These are phyloP conservation scores for Resseliella maxima DNA, from an alignment of 2,888 invertebrate species.

Conservation along the genomic window DNA sequence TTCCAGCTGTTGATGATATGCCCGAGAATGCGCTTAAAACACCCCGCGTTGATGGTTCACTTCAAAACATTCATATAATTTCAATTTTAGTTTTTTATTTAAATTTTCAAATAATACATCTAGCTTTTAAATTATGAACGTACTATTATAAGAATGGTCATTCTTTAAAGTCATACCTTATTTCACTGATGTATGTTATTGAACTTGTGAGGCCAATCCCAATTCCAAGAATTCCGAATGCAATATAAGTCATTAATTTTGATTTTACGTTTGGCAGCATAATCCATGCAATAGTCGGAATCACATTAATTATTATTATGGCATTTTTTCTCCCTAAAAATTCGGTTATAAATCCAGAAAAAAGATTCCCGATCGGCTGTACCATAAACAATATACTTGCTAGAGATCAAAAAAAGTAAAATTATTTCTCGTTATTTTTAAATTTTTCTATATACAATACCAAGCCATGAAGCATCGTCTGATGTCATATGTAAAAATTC, in stretches of 20 bases:
- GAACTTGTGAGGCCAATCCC: slow-evolving; percentile 73
- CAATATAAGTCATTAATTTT: slow-evolving; percentile 69
- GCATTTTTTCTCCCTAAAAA: slow-evolving; percentile 71
- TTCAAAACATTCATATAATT: too few species aligned
- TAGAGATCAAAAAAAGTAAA: slow-evolving; percentile 61
- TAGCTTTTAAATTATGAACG: too few species aligned
- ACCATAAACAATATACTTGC: slow-evolving; percentile 71
- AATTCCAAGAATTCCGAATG: slow-evolving; percentile 70
- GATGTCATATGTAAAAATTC: slow-evolving; percentile 68
- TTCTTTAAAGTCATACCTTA: too few species aligned
- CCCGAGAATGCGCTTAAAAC: slow-evolving; percentile 69
- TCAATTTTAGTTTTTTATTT: too few species aligned
- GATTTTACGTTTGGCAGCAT: slow-evolving; percentile 70
- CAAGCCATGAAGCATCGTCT: slow-evolving; percentile 72
- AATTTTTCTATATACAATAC: slow-evolving; percentile 64
- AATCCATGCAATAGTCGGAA: slow-evolving; percentile 72
- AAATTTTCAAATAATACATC: too few species aligned
- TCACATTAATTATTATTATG: slow-evolving; percentile 71
- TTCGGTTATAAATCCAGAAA: slow-evolving; percentile 71
- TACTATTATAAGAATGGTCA: too few species aligned
- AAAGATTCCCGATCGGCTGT: slow-evolving; percentile 71
- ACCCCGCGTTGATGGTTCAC: slow-evolving; percentile 70
- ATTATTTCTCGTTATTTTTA: not conserved
- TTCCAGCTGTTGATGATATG: not conserved
- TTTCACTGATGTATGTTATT: slow-evolving; percentile 74